Evolutionary conservation across 2,113 vertebrate species (phyloP).

Genomic region (Cephalopholis sonnerati): DNA sequence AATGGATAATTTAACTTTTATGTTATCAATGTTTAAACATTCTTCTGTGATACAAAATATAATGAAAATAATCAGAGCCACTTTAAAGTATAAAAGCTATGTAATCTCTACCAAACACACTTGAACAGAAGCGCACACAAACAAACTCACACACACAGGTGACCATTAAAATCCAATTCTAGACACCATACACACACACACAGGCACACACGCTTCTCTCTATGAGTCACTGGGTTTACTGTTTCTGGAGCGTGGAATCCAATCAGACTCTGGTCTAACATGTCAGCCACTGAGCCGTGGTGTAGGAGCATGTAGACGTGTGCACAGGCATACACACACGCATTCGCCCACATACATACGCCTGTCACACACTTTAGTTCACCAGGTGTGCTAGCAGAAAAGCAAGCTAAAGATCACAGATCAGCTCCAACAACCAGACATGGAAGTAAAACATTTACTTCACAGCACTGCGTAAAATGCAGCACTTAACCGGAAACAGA

Average conservation of each 20-base stretch:
- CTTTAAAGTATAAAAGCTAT: not conserved
- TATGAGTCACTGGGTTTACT: conserved; percentile 54
- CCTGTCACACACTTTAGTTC: conserved; percentile 6
- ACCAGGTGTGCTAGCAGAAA: conserved; percentile 44
- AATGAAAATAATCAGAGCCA: no score
- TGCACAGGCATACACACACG: not conserved
- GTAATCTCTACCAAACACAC: not conserved
- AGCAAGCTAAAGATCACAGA: conserved; percentile 45
- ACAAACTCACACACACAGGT: not conserved
- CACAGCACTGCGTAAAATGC: not conserved
- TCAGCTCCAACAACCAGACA: conserved; percentile 29
- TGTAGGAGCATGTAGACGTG: not conserved
- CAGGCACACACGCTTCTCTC: conserved; percentile 24
- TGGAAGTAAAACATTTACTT: conserved; percentile 31
- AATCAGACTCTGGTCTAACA: conserved; percentile 70
- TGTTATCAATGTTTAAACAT: no score
- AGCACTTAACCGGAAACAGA: conserved; percentile 14
- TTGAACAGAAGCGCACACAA: not conserved
- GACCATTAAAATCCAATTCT: not conserved
- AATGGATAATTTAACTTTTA: no score
- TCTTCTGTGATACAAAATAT: no score
- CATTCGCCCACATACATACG: not conserved
- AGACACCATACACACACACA: conserved; percentile 6
- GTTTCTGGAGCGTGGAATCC: conserved; percentile 76
- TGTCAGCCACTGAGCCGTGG: conserved; percentile 56